A percentile compares a stretch with the other conserved stretches of the same genome.
Evolutionary conservation across 2,113 vertebrate species (phyloP).

Genomic region (Cynopterus brachyotis): DNA sequence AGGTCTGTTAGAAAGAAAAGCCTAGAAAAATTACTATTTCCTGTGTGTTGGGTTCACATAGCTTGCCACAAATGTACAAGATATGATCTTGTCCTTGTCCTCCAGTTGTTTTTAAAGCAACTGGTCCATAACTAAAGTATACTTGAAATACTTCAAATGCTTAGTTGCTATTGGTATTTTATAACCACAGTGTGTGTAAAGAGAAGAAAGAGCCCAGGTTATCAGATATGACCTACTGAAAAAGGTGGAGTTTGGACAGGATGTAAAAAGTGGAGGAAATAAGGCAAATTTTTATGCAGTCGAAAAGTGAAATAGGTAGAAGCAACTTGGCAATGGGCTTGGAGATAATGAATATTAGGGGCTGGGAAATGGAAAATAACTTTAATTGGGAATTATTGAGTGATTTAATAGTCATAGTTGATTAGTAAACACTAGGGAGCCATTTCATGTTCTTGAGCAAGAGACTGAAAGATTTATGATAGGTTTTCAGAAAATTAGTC

Average conservation of each 20-base stretch:
- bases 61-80: not conserved
- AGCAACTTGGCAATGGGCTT: not conserved
- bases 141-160: not conserved
- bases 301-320: constrained; percentile 23
- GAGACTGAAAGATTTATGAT: not conserved
- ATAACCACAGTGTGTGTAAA: not conserved
- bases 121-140: not conserved
- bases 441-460: constrained; percentile 21
- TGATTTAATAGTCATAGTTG: constrained; percentile 16
- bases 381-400: not conserved
- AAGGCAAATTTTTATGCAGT: not conserved
- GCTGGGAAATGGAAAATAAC: not conserved
- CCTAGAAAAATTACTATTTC: not conserved
- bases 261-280: not conserved
- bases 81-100: not conserved
- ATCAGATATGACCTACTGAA: not conserved
- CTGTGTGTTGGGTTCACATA: not conserved
- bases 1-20: not conserved
- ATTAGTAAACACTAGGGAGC: not conserved
- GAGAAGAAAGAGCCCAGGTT: not conserved
- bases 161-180: not conserved
- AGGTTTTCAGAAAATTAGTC: constrained; percentile 6
- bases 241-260: not conserved
- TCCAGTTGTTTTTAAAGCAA: not conserved
- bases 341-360: not conserved